Percentiles rank a stretch among this genome's conserved stretches.
phyloP scores from a whole-genome alignment of 1,140 invertebrate genomes.

The Drosophila lacteicornis region DNA sequence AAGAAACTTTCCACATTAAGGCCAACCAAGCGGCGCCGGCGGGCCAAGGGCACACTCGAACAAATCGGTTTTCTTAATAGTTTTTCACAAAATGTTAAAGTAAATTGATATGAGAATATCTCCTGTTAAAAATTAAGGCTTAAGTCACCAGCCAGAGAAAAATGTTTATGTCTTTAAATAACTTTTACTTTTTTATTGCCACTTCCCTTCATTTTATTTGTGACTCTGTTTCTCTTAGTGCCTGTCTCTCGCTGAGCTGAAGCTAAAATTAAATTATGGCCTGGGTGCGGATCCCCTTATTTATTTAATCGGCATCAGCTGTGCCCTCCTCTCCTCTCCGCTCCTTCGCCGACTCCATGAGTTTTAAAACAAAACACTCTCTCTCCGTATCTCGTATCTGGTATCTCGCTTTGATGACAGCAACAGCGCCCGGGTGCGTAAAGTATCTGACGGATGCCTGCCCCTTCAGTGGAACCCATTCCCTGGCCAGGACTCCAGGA shows the following conservation, averaged over 20 bases:
- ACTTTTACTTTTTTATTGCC: not conserved
- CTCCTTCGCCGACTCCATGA: conserved; percentile 26
- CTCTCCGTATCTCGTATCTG: conserved; percentile 6
- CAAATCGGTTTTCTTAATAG: not conserved
- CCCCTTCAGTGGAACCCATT: not conserved
- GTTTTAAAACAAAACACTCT: conserved; percentile 55
- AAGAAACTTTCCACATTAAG: conserved; percentile 76
- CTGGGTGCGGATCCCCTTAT: conserved; percentile 59
- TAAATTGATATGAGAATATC: not conserved
- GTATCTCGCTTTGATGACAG: conserved; percentile 43
- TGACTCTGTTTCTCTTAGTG: not conserved
- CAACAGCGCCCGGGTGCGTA: conserved; percentile 60
- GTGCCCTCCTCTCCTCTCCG: conserved; percentile 3
- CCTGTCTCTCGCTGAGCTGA: conserved; percentile 1
- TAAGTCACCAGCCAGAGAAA: not conserved
- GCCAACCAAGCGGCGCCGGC: conserved; percentile 46
- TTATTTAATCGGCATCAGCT: conserved; percentile 78
- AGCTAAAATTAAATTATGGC: conserved; percentile 74
- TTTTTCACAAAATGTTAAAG: not conserved
- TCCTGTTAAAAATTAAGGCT: no score
- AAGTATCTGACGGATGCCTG: conserved; percentile 56
- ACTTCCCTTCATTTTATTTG: fast-evolving
- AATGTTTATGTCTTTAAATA: no score
- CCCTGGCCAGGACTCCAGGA: not conserved
- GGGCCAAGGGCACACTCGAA: conserved; percentile 27